These are phyloP conservation scores for Harpalus rubripes DNA, from an alignment of 2,888 invertebrate genomes.

Conservation along the genomic window DNA sequence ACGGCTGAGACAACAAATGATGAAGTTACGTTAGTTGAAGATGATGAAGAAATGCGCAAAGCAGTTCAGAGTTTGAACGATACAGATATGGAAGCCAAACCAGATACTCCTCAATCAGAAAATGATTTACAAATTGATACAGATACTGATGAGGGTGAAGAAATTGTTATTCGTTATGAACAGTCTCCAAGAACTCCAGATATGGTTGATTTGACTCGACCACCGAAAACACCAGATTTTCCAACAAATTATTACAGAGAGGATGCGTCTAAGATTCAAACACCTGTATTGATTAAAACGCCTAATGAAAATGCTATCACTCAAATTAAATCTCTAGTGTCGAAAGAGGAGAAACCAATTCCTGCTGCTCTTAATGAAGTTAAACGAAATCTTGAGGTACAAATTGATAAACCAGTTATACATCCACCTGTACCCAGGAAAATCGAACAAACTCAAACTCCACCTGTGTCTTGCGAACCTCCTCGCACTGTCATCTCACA, in stretches of 20 bases:
- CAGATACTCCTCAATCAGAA: slow-evolving; percentile 91
- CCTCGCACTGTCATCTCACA: slow-evolving; percentile 67
- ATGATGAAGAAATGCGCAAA: slow-evolving; percentile 90
- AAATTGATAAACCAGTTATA: slow-evolving; percentile 57
- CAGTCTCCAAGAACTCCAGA: slow-evolving; percentile 78
- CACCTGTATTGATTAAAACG: slow-evolving; percentile 69
- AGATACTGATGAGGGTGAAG: slow-evolving; percentile 88
- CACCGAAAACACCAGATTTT: slow-evolving; percentile 80
- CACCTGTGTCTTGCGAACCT: slow-evolving; percentile 33
- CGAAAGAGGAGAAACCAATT: slow-evolving; percentile 39
- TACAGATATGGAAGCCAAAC: slow-evolving; percentile 86
- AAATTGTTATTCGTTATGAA: slow-evolving; percentile 77
- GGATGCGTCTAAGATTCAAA: slow-evolving; percentile 69
- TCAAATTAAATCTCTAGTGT: slow-evolving; percentile 68
- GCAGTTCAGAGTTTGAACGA: slow-evolving; percentile 89
- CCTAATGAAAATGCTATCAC: slow-evolving; percentile 70
- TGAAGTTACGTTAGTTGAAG: slow-evolving; percentile 88
- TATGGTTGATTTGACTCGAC: slow-evolving; percentile 78
- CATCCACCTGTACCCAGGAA: slow-evolving; percentile 8
- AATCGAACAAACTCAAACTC: slow-evolving; percentile 32
- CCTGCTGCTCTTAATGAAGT: slow-evolving; percentile 53
- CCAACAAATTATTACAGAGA: slow-evolving; percentile 79
- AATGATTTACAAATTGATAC: slow-evolving; percentile 91
- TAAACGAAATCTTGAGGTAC: slow-evolving; percentile 57
- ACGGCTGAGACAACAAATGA: slow-evolving; percentile 80